These are phyloP conservation scores for Anoura caudifer DNA, from an alignment of 2,113 vertebrate genomes.

Conservation along the genomic window DNA sequence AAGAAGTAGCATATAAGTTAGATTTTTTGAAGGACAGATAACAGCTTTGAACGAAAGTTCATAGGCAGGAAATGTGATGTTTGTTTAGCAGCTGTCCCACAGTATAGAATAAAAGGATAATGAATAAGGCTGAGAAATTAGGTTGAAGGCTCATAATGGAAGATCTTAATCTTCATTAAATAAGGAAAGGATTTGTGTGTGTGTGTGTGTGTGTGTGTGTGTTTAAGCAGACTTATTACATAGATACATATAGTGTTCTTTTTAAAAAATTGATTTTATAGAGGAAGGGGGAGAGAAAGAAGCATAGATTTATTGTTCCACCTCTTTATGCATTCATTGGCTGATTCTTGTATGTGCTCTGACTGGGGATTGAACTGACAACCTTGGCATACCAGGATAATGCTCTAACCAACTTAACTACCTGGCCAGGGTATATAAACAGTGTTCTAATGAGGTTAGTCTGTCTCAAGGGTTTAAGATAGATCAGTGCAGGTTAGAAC, in stretches of 20 bases:
- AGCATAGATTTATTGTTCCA: no score
- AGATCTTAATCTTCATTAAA: neutral
- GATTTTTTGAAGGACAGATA: neutral
- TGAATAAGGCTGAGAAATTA: neutral
- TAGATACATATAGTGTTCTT: neutral
- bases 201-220: neutral
- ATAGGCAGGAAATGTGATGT: neutral
- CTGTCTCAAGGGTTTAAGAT: neutral
- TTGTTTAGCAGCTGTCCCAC: neutral
- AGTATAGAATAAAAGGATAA: neutral
- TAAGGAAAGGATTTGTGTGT: neutral
- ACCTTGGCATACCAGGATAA: no score
- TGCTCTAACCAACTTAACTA: no score
- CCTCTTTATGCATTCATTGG: no score
- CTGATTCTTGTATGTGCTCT: no score
- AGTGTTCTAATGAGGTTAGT: neutral
- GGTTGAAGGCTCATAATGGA: neutral
- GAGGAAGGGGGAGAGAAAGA: no score
- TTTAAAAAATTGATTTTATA: no score
- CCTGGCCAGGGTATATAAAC: no score
- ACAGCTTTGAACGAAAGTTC: neutral
- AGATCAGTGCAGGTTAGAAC: neutral
- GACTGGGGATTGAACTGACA: no score
- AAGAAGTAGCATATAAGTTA: conserved; percentile 20
- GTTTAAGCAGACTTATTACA: neutral